Evolutionary conservation across 2,888 invertebrate species (phyloP), one percentile per base, ranked within the genome.

Genomic region (Ariolimax columbianus): DNA sequence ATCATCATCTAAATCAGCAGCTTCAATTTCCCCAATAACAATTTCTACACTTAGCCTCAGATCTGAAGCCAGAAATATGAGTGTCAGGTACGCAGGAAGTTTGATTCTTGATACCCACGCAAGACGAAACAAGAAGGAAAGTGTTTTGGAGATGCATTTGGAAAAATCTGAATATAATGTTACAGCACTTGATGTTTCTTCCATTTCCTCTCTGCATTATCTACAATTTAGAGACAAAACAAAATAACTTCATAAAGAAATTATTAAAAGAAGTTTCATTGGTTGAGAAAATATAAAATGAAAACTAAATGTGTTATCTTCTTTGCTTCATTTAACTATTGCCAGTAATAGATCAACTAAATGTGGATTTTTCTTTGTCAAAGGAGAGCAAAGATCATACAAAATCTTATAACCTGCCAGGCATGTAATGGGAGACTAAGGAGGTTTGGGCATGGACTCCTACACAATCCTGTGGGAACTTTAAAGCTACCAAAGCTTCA

Each of bases 91-190:
- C 66, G 96, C 94, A 0, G 97, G 97, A 78, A 97, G 94, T 78
- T 96, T 95, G 86, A 96, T 94, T 68, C 96, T 95, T 77, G 96
- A 96, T 88, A 96, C 95, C 96, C 96, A 97, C 2, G 96, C 96
- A 89, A 97, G 94, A 88, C 96, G 95, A 63, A 97, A 95, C 88
- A 97, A 95, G 92, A 96, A 96, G 82, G 96, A 92, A 87, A 97
- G 94, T 77, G 88, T 84, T 66, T 82, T 84, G 36, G 89, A 87
- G 40, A 90, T 78, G n/a, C 72, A 85, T 72, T 83, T 84, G 14
- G 89, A 86, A 78, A 89, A 87, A 77, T 84, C 85, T 14, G 84
- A 55, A 51, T 88, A 90, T 19, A 77, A 68, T 33, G 72, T 82
- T 38, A 81, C 38, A 55, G 38, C 51, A 83, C 30, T 40, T 38